Base-by-base conservation (phyloP, 2,113 vertebrate species). In the Macquaria australasica region DNA sequence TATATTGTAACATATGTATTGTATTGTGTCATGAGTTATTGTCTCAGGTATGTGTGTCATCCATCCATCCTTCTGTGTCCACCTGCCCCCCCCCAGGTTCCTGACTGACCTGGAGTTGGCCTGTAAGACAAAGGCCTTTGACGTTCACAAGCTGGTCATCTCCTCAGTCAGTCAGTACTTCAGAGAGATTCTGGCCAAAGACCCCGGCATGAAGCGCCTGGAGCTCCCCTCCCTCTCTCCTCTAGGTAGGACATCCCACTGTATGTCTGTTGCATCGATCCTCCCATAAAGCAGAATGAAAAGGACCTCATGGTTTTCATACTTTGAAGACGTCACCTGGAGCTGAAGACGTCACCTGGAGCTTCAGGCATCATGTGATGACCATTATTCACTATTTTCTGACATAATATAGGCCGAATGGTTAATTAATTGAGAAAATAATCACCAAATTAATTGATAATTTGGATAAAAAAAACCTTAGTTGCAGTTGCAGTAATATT, bases 131-230 rank as follows among this genome's bases (percentile, higher is more conserved):
- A 97, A 97, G 71, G 94, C 96, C 85, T 97, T 97, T 0, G 91
- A 96, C 41, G 96, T 97, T 53, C 97, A 97, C 82, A 97, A 96
- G 82, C 89, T 96, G 23, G 84, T 96, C 66, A 96, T 97, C 89
- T 96, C 96, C 63, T 97, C 97, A 1, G 85, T 97, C 91, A 97
- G 97, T 12, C 93, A 95, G 77, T 96, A 96, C 86, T 96, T 97
- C 91, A 93, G 93, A 11, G 88, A 89, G 88, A 96, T 97, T 82
- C 92, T 97, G 91, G 96, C 95, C 81, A 96, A 96, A 72, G 95
- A 97, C 34, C 96, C 96, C 0, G 78, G 80, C 59, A 94, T 97
- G 92, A 96, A 95, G 70, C 94, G 87, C 0, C 91, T 97, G 74
- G 97, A 97, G 81, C 94, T 97, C 25, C 95, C 92, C 0, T 92